These are phyloP conservation scores for Tolmerus cingulatus DNA, from an alignment of 2,888 invertebrate species.

Conservation along the genomic window DNA sequence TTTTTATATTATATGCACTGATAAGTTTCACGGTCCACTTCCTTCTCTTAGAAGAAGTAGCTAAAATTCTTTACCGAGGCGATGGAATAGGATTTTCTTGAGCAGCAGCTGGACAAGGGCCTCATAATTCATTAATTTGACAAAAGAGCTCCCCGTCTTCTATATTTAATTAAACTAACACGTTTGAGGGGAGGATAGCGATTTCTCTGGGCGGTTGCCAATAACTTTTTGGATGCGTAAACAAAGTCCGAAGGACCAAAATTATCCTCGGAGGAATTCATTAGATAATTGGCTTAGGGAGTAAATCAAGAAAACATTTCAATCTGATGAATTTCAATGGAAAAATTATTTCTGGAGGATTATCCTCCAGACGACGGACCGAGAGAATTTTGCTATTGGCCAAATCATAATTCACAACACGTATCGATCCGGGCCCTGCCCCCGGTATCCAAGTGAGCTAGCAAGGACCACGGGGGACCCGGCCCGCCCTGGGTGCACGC, in stretches of 20 bases:
- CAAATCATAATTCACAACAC: conserved; percentile 44
- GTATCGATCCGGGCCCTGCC: conserved; percentile 27
- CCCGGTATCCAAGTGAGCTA: not conserved
- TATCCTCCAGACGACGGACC: conserved; percentile 23
- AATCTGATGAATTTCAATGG: conserved; percentile 42
- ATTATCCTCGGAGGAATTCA: conserved; percentile 43
- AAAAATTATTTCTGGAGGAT: conserved; percentile 43
- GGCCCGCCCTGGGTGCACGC: not conserved
- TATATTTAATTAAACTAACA: conserved; percentile 25
- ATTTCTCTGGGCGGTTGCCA: not conserved
- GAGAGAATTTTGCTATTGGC: conserved; percentile 6
- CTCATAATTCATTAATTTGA: not conserved
- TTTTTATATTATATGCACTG: not conserved
- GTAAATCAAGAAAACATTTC: conserved; percentile 48
- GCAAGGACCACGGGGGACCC: not conserved
- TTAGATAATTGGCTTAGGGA: conserved; percentile 49
- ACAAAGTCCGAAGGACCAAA: not conserved
- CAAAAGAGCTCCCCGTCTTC: not conserved
- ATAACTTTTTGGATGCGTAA: conserved; percentile 22
- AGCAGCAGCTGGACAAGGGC: not conserved
- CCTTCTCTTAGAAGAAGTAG: not conserved
- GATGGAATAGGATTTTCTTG: not conserved
- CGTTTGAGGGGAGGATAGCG: not conserved
- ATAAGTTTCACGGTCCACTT: not conserved
- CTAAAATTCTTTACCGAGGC: not conserved